These are phyloP conservation scores for Latheticus oryzae DNA, from an alignment of 2,888 invertebrate genomes.

Conservation along the genomic window DNA sequence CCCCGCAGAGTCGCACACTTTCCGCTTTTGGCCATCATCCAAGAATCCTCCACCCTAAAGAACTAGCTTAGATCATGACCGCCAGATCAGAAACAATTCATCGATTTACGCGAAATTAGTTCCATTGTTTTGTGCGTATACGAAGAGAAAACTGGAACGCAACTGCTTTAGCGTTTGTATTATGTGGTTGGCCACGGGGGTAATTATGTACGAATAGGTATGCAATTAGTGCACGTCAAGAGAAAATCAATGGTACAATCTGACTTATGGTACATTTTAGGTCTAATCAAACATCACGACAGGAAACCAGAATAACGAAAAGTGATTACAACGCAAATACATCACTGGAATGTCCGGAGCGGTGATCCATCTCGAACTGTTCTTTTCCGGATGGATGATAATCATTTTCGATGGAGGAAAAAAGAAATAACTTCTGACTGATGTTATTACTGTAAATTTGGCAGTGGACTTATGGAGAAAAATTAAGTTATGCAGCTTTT, in stretches of 20 bases:
- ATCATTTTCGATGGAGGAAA: slow-evolving; percentile 7
- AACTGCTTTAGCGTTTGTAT: slow-evolving; percentile 19
- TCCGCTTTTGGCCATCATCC: no score
- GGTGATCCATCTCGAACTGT: slow-evolving; percentile 4
- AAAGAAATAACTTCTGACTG: no score
- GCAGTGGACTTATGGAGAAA: no score
- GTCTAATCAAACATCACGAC: slow-evolving; percentile 17
- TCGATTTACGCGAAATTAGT: slow-evolving; percentile 28
- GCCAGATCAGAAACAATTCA: slow-evolving; percentile 28
- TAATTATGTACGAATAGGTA: slow-evolving; percentile 37
- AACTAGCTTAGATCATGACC: slow-evolving; percentile 10
- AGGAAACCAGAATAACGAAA: slow-evolving; percentile 3
- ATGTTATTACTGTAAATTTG: no score
- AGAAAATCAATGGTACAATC: slow-evolving; percentile 8
- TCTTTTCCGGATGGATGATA: slow-evolving; percentile 13
- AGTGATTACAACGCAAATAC: slow-evolving; percentile 14
- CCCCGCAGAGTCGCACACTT: no score
- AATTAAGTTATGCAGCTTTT: no score
- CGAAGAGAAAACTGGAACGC: slow-evolving; percentile 29
- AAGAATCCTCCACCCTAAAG: no score
- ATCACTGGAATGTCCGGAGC: slow-evolving; percentile 8
- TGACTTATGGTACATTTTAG: slow-evolving; percentile 22
- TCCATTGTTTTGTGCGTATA: slow-evolving; percentile 29
- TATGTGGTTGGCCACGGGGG: slow-evolving; percentile 23
- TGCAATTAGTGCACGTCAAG: slow-evolving; percentile 27